Conservation (phyloP, 2,113 vertebrate genomes). For the Theristicus caerulescens region DNA sequence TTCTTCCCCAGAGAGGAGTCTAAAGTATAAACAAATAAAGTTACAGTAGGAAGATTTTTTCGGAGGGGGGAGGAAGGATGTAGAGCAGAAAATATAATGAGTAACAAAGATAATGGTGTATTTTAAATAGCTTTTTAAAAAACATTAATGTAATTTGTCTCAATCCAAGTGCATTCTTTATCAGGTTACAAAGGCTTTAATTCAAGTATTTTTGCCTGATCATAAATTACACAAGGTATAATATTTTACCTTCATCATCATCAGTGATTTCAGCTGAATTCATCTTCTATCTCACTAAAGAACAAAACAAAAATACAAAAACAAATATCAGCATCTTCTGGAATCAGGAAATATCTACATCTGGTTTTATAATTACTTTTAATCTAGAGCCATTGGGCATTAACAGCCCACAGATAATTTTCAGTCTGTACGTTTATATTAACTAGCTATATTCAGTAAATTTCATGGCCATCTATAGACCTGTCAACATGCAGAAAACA, state of each 20-base stretch:
- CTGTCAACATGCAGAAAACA: background rate
- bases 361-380: background rate
- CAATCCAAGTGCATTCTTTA: background rate
- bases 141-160: background rate
- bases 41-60: background rate
- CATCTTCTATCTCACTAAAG: constrained; percentile 80
- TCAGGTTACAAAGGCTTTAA: background rate
- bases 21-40: background rate
- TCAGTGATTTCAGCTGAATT: constrained; percentile 82
- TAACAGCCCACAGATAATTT: background rate
- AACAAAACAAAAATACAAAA: constrained; percentile 36
- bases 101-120: background rate
- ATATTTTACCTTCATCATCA: constrained; percentile 77
- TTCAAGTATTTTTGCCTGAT: background rate
- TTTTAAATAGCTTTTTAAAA: background rate
- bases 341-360: background rate
- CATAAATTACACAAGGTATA: background rate
- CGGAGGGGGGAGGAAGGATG: background rate
- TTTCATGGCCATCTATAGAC: background rate
- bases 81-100: background rate
- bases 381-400: background rate
- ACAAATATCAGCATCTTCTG: background rate
- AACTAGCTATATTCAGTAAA: background rate
- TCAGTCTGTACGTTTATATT: background rate
- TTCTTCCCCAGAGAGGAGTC: background rate